Percentiles rank a stretch among this genome's conserved stretches.
Conservation (phyloP, 2,888 invertebrate genomes). For the Boloria euphrosyne region DNA sequence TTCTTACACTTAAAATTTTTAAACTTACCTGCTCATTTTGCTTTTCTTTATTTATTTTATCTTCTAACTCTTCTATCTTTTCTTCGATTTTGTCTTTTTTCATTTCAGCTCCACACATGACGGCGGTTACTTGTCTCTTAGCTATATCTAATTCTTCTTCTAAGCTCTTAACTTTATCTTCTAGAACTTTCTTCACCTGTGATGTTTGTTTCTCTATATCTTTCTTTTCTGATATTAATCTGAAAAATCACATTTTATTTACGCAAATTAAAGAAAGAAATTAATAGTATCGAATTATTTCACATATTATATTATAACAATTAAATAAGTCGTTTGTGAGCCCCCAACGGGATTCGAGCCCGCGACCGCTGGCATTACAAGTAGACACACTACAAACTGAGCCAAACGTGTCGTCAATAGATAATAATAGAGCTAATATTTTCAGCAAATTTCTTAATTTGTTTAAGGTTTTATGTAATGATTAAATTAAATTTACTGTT, state of each 20-base stretch:
- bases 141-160: conserved; percentile 63
- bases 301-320: too few species aligned
- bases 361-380: too few species aligned
- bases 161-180: conserved; percentile 54
- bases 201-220: conserved; percentile 55
- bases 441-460: too few species aligned
- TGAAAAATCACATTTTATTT: conserved; percentile 42
- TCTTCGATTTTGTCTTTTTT: conserved; percentile 62
- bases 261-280: too few species aligned
- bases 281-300: too few species aligned
- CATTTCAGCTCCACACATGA: conserved; percentile 53
- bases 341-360: too few species aligned
- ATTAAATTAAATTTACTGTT: too few species aligned
- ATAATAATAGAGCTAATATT: too few species aligned
- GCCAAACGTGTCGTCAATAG: too few species aligned
- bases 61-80: conserved; percentile 59
- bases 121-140: conserved; percentile 56
- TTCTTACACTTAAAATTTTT: background rate
- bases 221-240: conserved; percentile 63
- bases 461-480: too few species aligned
- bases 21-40: conserved; percentile 52
- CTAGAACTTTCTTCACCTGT: conserved; percentile 49
- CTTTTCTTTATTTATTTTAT: conserved; percentile 53
- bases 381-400: too few species aligned
- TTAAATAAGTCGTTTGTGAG: too few species aligned